Percentiles rank a stretch among this genome's conserved stretches.
These are phyloP conservation scores for Butorides virescens DNA, from an alignment of 2,113 vertebrate genomes.

Conservation along the genomic window DNA sequence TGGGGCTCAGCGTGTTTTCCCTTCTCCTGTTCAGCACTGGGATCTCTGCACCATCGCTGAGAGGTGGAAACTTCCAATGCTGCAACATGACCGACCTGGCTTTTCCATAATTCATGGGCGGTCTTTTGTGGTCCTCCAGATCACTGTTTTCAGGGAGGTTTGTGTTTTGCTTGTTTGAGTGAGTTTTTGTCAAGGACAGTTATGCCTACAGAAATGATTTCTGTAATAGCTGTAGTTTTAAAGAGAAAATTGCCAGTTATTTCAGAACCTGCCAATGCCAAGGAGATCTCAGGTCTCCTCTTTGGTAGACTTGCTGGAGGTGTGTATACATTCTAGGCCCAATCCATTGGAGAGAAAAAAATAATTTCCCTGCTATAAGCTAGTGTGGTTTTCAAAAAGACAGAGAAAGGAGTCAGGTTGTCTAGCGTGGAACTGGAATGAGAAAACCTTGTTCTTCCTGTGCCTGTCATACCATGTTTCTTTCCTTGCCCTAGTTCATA, in stretches of 20 bases:
- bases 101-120: not conserved
- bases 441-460: not conserved
- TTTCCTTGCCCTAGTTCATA: not conserved
- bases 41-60: accelerated
- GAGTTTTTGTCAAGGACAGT: not conserved
- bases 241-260: not conserved
- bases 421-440: not conserved
- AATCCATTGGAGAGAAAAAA: not conserved
- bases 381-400: not conserved
- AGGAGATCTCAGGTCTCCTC: not conserved
- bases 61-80: not conserved
- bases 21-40: not conserved
- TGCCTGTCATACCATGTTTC: not conserved
- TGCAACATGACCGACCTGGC: not conserved
- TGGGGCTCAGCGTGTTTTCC: not conserved
- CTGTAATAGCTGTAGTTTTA: not conserved
- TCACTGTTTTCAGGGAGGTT: not conserved
- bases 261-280: not conserved
- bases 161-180: not conserved
- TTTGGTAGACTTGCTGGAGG: not conserved
- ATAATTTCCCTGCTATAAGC: not conserved
- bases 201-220: not conserved
- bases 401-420: not conserved
- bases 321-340: not conserved
- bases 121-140: not conserved